Evolutionary conservation across 2,797 vertebrate genomes (phyloP).

Genomic region (Anableps anableps): DNA sequence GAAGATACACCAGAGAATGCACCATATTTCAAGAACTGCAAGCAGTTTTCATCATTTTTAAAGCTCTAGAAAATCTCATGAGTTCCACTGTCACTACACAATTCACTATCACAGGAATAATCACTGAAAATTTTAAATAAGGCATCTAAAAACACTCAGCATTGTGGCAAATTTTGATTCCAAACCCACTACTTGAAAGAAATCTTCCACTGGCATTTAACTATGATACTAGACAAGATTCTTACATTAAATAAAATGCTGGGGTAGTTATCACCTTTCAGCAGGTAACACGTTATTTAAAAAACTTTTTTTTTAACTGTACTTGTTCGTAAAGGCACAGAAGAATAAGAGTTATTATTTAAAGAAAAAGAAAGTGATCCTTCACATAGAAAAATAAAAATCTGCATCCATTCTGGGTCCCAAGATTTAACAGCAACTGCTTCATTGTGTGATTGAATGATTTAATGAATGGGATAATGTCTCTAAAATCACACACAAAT

Average conservation of each 20-base stretch:
- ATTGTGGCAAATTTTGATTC: constrained; percentile 1
- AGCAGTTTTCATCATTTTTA: constrained; percentile 28
- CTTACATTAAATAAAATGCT: not conserved
- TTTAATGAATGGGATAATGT: not conserved
- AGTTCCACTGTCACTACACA: constrained; percentile 16
- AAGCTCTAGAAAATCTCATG: constrained; percentile 41
- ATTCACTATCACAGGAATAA: constrained; percentile 11
- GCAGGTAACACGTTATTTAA: not conserved
- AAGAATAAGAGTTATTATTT: not conserved
- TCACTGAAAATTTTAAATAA: not conserved
- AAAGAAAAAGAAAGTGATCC: not conserved
- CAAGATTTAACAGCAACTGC: not conserved
- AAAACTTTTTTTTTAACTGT: not conserved
- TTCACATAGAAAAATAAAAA: not conserved
- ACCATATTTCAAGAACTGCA: constrained; percentile 27
- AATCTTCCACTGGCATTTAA: not conserved
- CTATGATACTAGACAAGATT: not conserved
- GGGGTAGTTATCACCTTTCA: not conserved
- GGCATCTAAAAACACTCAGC: not conserved
- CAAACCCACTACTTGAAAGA: not conserved
- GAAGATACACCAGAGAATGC: constrained; percentile 17
- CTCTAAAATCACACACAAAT: not conserved
- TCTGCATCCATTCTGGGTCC: not conserved
- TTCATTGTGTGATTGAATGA: not conserved
- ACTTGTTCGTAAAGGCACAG: not conserved